Evolutionary conservation across 2,797 vertebrate species (phyloP), one percentile per base, ranked within the genome.

Genomic region (Lepus townsendii): DNA sequence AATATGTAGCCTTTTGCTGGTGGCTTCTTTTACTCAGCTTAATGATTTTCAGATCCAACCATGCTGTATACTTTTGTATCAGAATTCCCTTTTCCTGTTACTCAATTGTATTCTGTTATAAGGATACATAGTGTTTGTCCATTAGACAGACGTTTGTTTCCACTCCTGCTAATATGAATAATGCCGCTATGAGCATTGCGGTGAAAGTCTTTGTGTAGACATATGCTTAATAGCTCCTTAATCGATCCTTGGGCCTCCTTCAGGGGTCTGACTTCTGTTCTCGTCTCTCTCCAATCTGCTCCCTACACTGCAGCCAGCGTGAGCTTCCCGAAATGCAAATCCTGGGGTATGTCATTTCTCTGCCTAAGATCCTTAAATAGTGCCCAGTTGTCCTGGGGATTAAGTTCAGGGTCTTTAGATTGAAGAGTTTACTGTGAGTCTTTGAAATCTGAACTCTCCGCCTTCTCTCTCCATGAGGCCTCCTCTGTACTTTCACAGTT

Each of bases 151-250:
- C 85, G 68, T 63, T 89, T 89, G 54, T 83, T 93, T 93, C 62
- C 32, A 19, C 22, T 35, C 57, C 27, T 66, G 86, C 93, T 88
- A 0, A 84, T 90, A 62, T 54, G 93, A 91, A 8, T 93, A 63
- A 82, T 57, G 60, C 6, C 38, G 38, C 79, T 77, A 0, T 27
- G 83, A 72, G 50, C 71, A 38, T 79, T 72, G 52, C 50, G 76
- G 52, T 60, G 71, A 24, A 13, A 24, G 30, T 76, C 72, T 96
- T 91, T 57, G 68, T 95, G 89, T 71, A 63, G 89, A 82, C 93
- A 90, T 96, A 50, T 76, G 95, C 87, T 82, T 94, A 87, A 93
- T 87, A 73, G 94, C 79, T 87, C 96, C 93, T 89, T 94, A 91
- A 91, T 42, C 88, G 80, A 52, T 88, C 54, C 65, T 84, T 82